These are phyloP conservation scores for Carettochelys insculpta DNA, from an alignment of 2,113 vertebrate species.

Conservation along the genomic window DNA sequence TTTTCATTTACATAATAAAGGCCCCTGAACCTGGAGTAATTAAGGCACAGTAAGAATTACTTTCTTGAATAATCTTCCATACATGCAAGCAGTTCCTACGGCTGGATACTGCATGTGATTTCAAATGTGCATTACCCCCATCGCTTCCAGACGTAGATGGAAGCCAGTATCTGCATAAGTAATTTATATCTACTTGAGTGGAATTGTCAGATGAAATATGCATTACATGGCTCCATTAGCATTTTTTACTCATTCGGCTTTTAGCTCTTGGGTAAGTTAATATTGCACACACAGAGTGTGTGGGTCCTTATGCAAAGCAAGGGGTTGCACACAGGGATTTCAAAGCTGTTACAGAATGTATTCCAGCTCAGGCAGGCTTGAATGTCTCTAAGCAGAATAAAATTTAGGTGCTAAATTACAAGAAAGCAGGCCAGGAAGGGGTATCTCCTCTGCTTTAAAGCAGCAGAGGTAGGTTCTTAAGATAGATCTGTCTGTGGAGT, in stretches of 20 bases:
- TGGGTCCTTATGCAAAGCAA: neutral
- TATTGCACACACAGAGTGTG: conserved; percentile 22
- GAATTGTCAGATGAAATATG: conserved; percentile 69
- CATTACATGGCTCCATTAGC: conserved; percentile 34
- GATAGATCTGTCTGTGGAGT: neutral
- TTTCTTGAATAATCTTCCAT: conserved; percentile 57
- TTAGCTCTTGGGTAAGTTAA: conserved; percentile 33
- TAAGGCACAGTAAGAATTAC: conserved; percentile 67
- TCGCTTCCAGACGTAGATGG: conserved; percentile 70
- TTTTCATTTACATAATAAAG: conserved; percentile 69
- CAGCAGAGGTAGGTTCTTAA: neutral
- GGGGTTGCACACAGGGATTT: neutral
- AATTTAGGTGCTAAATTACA: conserved; percentile 43
- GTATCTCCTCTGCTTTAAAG: neutral
- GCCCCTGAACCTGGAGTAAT: conserved; percentile 62
- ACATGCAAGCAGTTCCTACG: conserved; percentile 50
- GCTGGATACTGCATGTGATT: conserved; percentile 56
- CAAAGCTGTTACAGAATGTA: conserved; percentile 32
- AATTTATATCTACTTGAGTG: conserved; percentile 70
- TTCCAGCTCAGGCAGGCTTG: conserved; percentile 48
- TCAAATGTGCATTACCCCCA: conserved; percentile 52
- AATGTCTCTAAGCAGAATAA: conserved; percentile 13
- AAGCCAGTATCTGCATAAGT: conserved; percentile 65
- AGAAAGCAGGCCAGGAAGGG: neutral
- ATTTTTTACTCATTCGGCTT: conserved; percentile 50